Percentiles rank a stretch among this genome's conserved stretches.
Conservation (phyloP, 2,113 vertebrate species). For the Petromus typicus region DNA sequence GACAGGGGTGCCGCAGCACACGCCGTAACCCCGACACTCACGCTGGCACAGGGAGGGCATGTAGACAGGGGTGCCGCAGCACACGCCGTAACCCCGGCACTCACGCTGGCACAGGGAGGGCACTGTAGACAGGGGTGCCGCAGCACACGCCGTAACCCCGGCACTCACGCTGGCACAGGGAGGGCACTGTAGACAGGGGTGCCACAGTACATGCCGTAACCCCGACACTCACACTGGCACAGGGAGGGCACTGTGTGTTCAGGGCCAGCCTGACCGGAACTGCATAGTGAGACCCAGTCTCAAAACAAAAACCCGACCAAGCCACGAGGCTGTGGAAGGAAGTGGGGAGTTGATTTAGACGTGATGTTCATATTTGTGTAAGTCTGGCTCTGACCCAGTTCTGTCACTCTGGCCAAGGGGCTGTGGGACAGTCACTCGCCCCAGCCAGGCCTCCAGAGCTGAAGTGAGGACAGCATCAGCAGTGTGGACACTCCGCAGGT, state of each 20-base stretch:
- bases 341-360: conserved; percentile 31
- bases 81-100: no score
- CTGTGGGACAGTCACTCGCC: not conserved
- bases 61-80: no score
- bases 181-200: not conserved
- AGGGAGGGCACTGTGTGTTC: not conserved
- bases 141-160: no score
- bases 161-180: no score
- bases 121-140: no score
- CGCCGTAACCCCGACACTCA: no score
- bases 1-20: no score
- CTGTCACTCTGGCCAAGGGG: not conserved
- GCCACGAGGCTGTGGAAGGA: not conserved
- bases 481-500: not conserved
- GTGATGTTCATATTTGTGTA: not conserved
- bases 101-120: no score
- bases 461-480: not conserved
- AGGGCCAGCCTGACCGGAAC: not conserved
- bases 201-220: not conserved
- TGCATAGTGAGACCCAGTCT: not conserved
- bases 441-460: not conserved
- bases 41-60: no score
- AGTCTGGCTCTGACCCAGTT: not conserved
- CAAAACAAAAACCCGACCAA: not conserved
- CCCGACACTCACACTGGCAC: not conserved